Percentiles rank a stretch among this genome's conserved stretches.
phyloP scores from a whole-genome alignment of 2,888 invertebrate species.

The Tribolium freemani region DNA sequence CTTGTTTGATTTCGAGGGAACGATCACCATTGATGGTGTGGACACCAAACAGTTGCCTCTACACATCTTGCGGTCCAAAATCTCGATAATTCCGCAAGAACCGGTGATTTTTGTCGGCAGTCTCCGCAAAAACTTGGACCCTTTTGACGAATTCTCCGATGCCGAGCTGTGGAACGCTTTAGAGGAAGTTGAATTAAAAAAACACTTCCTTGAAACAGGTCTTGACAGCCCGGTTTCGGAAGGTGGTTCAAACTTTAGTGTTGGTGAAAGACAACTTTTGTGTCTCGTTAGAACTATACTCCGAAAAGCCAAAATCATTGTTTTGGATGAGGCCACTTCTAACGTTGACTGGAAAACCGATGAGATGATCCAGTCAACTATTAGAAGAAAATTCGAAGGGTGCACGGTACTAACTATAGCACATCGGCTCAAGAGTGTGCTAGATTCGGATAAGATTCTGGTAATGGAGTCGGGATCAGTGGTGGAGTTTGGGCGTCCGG shows the following conservation, averaged over 20 bases:
- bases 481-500: conserved; percentile 84
- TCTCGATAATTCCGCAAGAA: conserved; percentile 90
- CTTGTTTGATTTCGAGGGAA: conserved; percentile 82
- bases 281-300: conserved; percentile 77
- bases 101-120: conserved; percentile 89
- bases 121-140: conserved; percentile 90
- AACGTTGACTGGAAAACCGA: conserved; percentile 87
- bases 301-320: conserved; percentile 64
- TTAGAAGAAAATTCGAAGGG: conserved; percentile 79
- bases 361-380: conserved; percentile 81
- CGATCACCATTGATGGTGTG: conserved; percentile 84
- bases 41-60: conserved; percentile 79
- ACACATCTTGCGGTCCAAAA: conserved; percentile 80
- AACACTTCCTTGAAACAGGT: conserved; percentile 27
- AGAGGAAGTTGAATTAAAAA: conserved; percentile 85
- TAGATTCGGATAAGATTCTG: conserved; percentile 85
- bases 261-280: conserved; percentile 75
- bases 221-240: conserved; percentile 64
- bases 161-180: conserved; percentile 86
- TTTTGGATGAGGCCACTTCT: conserved; percentile 81
- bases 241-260: conserved; percentile 69
- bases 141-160: conserved; percentile 85
- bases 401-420: conserved; percentile 89
- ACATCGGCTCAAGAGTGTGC: conserved; percentile 86
- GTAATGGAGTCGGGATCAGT: conserved; percentile 80